Evolutionary conservation across 2,113 vertebrate species (phyloP), one percentile per base, ranked within the genome.

Genomic region (Otocyon megalotis): DNA sequence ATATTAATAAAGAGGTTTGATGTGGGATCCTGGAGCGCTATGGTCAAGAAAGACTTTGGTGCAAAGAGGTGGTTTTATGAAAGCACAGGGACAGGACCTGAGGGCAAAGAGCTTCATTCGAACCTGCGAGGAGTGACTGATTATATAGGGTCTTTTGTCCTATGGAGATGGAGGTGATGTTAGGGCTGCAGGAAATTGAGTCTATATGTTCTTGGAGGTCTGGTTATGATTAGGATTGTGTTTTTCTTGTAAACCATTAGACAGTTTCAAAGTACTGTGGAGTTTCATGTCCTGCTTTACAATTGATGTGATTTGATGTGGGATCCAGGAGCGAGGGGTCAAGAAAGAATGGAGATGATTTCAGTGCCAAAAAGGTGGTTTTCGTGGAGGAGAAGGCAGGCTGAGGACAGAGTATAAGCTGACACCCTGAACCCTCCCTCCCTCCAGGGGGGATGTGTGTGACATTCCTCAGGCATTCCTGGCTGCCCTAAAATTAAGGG

Each of bases 111-210:
- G 2, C 13, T 48, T 37, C 24, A 26, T 13, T 74, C 6, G 72
- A 14, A 13, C 22, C 26, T 76, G 1, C 0, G 1, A 4, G 43
- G 43, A n/a, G 32, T 17, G 17, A 8, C 13, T 8, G 7, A 48
- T 14, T 48, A 48, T 16, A 76, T 8, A 28, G 0, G 37, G 43
- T 48, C 28, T 76, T 48, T 43, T 48, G 28, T 9, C 43, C 72
- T 48, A 9, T 48, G 43, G 24, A 28, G 24, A 43, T 24, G 14
- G 48, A 48, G 72, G 72, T 15, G 37, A 26, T 6, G 12, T 76
- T 26, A 26, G 24, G 72, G 72, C 43, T 76, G 24, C 24, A 65
- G 24, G 72, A 76, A 76, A 28, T 28, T 28, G 24, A 48, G 14
- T 76, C 6, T 15, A 43, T 16, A 26, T 13, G 43, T 76, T 76